Percentiles rank a stretch among this genome's conserved stretches.
Conservation (phyloP, 2,113 vertebrate genomes). For the Emydocephalus ijimae region DNA sequence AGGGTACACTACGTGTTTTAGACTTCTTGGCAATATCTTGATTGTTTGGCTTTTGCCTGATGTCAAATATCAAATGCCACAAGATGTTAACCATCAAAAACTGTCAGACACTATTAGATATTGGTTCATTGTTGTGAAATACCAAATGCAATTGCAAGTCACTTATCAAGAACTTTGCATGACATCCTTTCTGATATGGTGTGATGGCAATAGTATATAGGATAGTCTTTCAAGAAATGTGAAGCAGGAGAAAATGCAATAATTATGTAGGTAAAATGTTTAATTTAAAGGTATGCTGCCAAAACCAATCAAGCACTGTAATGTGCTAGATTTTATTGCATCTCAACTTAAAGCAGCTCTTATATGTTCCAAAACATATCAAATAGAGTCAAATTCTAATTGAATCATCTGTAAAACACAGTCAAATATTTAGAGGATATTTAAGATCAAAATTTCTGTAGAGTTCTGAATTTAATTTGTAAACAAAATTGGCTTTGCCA, state of each 20-base stretch:
- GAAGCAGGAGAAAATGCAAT: not conserved
- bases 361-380: not conserved
- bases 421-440: not conserved
- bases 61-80: conserved; percentile 9
- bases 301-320: not conserved
- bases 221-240: not conserved
- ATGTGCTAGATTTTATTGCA: not conserved
- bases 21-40: conserved; percentile 2
- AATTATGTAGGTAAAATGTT: not conserved
- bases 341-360: not conserved
- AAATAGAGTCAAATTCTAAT: not conserved
- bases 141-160: not conserved
- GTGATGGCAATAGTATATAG: not conserved
- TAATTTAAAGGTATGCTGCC: not conserved
- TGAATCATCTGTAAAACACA: not conserved
- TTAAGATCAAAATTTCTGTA: not conserved
- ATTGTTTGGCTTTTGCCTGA: conserved; percentile 9
- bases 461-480: not conserved
- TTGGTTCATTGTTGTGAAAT: not conserved
- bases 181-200: not conserved
- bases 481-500: not conserved
- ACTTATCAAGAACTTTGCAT: not conserved
- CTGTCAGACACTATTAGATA: conserved; percentile 1
- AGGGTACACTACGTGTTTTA: not conserved
- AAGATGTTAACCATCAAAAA: conserved; percentile 11